These are phyloP conservation scores for Chelon labrosus DNA, from an alignment of 2,797 vertebrate genomes.

Conservation along the genomic window DNA sequence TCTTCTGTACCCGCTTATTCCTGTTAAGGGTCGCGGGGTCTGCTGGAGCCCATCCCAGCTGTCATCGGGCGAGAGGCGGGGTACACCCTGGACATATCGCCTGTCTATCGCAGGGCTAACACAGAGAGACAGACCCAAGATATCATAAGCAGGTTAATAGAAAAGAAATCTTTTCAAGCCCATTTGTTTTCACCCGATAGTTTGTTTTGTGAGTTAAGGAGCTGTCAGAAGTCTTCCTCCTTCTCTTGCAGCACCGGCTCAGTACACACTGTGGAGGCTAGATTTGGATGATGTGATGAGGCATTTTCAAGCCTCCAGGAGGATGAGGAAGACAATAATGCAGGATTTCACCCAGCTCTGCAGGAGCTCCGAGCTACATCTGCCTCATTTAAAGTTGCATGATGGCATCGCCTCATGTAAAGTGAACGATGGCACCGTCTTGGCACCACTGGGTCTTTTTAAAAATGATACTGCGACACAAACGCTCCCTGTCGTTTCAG, in stretches of 20 bases:
- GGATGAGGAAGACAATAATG: conserved; percentile 34
- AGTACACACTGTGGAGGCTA: conserved; percentile 22
- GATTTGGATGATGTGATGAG: conserved; percentile 32
- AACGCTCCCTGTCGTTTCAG: not conserved
- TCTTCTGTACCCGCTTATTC: no score
- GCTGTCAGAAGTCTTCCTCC: not conserved
- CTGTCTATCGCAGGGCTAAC: no score
- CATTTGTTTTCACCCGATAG: not conserved
- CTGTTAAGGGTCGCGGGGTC: no score
- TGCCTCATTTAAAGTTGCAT: conserved; percentile 33
- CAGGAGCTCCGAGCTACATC: conserved; percentile 24
- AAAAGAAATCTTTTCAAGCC: not conserved
- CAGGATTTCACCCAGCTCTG: conserved; percentile 23
- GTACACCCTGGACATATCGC: no score
- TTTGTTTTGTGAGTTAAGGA: not conserved
- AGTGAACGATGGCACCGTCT: no score
- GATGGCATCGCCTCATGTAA: conserved; percentile 11
- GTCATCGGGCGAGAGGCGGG: no score
- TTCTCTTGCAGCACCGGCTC: conserved; percentile 19
- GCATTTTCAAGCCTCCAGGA: conserved; percentile 39
- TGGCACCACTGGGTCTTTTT: not conserved
- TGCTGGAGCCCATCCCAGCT: no score
- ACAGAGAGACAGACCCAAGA: not conserved
- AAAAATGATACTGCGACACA: conserved; percentile 4
- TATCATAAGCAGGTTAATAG: not conserved